Percentiles rank a stretch among this genome's conserved stretches.
Conservation (phyloP, 2,113 vertebrate genomes). For the Lasiurus borealis region DNA sequence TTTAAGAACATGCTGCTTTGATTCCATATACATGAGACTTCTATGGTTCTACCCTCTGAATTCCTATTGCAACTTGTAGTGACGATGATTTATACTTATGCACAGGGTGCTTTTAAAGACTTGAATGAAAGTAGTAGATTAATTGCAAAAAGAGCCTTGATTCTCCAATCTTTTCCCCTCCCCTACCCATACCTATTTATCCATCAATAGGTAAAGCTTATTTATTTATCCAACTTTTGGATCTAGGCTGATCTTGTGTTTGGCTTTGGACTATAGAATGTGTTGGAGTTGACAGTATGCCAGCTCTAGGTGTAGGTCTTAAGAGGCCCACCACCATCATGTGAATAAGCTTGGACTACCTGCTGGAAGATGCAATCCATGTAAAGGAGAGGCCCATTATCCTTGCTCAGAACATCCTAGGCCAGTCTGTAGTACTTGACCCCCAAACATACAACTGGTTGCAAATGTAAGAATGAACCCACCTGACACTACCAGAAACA, state of each 20-base stretch:
- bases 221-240: neutral
- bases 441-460: neutral
- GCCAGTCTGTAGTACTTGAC: neutral
- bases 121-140: neutral
- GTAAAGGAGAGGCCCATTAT: neutral
- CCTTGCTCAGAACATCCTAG: neutral
- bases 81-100: neutral
- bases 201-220: neutral
- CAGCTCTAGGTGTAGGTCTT: neutral
- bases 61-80: neutral
- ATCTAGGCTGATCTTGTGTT: neutral
- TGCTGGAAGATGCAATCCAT: neutral
- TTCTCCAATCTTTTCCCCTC: neutral
- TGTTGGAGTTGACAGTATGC: neutral
- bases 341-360: neutral
- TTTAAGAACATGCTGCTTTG: neutral
- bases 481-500: neutral
- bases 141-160: neutral
- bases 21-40: neutral
- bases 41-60: neutral
- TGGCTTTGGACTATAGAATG: neutral
- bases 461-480: neutral
- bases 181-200: neutral
- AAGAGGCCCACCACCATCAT: neutral
- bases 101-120: neutral